Conservation (phyloP, 92 coral and sea anemone species). For the Phenganax marumi region DNA sequence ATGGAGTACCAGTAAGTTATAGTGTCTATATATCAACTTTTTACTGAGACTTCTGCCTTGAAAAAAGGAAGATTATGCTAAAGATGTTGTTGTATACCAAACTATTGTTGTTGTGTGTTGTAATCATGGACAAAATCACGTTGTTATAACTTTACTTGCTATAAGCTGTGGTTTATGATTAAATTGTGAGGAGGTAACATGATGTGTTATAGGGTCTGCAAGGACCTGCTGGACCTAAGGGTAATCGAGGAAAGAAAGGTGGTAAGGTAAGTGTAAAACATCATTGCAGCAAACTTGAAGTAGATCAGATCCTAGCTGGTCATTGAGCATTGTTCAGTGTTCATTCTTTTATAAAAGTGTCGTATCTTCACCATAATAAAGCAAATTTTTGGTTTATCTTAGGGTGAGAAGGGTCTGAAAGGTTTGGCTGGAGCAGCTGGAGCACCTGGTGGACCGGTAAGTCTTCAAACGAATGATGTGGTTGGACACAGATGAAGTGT, state of each 20-base stretch:
- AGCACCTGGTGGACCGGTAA: slow-evolving; percentile 23
- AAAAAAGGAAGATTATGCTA: background rate
- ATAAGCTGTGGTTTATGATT: too few relatives aligned
- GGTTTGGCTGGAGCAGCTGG: slow-evolving; percentile 7
- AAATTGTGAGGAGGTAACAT: background rate
- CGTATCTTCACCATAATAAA: too few relatives aligned
- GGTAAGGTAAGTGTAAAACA: background rate
- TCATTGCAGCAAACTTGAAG: background rate
- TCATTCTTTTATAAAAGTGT: too few relatives aligned
- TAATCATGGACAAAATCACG: too few relatives aligned
- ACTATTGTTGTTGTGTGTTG: too few relatives aligned
- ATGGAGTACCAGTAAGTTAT: slow-evolving; percentile 26
- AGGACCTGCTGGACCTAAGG: slow-evolving; percentile 11
- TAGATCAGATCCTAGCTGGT: too few relatives aligned
- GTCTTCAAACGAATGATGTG: background rate
- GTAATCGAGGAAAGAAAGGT: slow-evolving; percentile 23
- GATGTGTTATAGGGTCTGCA: slow-evolving; percentile 7
- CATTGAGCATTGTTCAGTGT: too few relatives aligned
- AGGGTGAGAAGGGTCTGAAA: slow-evolving; percentile 28
- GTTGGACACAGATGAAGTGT: background rate
- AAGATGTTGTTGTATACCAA: background rate
- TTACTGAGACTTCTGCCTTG: background rate
- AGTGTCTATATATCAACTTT: background rate
- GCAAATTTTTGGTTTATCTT: background rate
- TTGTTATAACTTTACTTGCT: too few relatives aligned